phyloP scores from a whole-genome alignment of 2,888 invertebrate genomes.

The Caenorhabditis uteleia region DNA sequence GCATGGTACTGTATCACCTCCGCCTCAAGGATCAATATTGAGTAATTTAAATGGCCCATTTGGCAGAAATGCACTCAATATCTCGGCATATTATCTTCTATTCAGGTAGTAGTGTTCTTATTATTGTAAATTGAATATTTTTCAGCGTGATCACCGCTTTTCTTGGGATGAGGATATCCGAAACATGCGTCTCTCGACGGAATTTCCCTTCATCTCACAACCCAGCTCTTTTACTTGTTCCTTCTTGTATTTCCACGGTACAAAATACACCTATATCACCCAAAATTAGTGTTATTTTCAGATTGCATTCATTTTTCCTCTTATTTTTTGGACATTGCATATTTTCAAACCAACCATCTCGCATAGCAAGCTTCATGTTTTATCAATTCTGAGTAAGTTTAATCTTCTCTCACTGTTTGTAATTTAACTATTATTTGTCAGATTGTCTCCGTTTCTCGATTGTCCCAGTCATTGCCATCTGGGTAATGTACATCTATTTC shows the following conservation, averaged over 20 bases:
- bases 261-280: neutral
- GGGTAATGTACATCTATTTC: constrained; percentile 21
- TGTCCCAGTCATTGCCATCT: constrained; percentile 13
- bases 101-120: constrained; percentile 8
- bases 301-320: constrained; percentile 18
- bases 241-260: constrained; percentile 22
- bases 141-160: constrained; percentile 20
- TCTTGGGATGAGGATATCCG: constrained; percentile 19
- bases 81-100: constrained; percentile 18
- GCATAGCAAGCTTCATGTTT: neutral
- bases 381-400: constrained; percentile 4
- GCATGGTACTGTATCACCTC: neutral
- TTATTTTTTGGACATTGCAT: constrained; percentile 13
- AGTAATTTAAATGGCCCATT: constrained; percentile 2
- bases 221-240: constrained; percentile 21
- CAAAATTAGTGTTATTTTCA: constrained; percentile 2
- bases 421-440: too few relatives aligned
- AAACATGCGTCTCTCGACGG: constrained; percentile 12
- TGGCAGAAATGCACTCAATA: constrained; percentile 11
- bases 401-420: neutral
- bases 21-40: too few relatives aligned
- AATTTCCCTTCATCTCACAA: constrained; percentile 17
- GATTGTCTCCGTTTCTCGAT: constrained; percentile 15
- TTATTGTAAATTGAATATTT: neutral
- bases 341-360: neutral